phyloP scores from a whole-genome alignment of 1,140 invertebrate genomes.

The Drosophila nasuta region DNA sequence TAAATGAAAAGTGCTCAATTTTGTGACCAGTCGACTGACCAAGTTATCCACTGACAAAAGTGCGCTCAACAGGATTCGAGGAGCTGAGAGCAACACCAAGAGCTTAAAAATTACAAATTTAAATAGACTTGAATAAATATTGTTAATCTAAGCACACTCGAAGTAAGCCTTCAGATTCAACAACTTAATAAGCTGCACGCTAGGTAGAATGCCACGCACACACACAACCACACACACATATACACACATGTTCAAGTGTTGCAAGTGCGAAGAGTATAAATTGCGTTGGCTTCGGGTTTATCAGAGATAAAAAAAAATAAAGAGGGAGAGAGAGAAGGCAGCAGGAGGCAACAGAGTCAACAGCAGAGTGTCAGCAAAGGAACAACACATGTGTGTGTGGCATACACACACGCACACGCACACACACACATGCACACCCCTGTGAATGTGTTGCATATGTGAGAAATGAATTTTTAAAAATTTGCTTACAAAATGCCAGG shows the following conservation, averaged over 20 bases:
- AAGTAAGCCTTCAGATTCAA: background rate
- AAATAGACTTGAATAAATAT: conserved; percentile 9
- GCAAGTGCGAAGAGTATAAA: conserved; percentile 6
- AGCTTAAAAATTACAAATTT: conserved; percentile 3
- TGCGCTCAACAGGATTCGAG: too few relatives aligned
- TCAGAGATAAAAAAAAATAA: background rate
- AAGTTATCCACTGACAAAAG: background rate
- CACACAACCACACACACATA: background rate
- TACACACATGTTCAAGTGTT: background rate
- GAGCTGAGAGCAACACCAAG: background rate
- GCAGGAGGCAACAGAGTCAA: conserved; percentile 1
- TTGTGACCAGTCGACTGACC: background rate
- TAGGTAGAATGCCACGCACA: background rate
- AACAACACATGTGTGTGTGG: conserved; percentile 7
- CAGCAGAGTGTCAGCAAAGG: conserved; percentile 26
- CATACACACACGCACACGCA: conserved; percentile 8
- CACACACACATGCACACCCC: background rate
- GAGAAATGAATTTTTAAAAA: conserved; percentile 39
- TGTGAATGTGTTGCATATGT: conserved; percentile 27
- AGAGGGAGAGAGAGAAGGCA: background rate
- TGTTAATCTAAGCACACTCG: background rate
- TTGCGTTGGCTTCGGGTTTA: conserved; percentile 16
- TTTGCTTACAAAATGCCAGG: conserved; percentile 57
- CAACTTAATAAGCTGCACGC: conserved; percentile 11
- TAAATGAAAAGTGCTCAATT: background rate